These are phyloP conservation scores for Rhinoraja longicauda DNA, from an alignment of 2,797 vertebrate species.

Conservation along the genomic window DNA sequence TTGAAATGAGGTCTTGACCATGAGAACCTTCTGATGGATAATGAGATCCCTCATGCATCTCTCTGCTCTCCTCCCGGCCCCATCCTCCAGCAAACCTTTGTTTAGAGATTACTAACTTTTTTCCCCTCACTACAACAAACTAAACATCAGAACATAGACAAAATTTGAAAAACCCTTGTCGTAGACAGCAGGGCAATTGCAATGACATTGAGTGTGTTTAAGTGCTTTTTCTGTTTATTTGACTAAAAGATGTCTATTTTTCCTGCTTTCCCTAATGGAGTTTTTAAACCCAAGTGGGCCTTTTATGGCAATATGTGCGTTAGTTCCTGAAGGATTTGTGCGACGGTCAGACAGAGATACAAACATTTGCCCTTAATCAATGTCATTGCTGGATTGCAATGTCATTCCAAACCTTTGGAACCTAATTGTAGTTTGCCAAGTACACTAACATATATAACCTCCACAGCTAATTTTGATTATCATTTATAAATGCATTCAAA, in stretches of 20 bases:
- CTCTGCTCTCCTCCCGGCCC: neutral
- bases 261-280: conserved; percentile 47
- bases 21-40: neutral
- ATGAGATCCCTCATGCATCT: neutral
- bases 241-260: conserved; percentile 54
- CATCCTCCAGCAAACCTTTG: neutral
- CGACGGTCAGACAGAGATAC: conserved; percentile 55
- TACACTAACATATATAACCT: neutral
- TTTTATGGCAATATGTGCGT: conserved; percentile 49
- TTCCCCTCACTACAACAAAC: conserved; percentile 12
- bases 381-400: neutral
- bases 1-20: conserved; percentile 26
- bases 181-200: conserved; percentile 18
- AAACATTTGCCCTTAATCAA: conserved; percentile 42
- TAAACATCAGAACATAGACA: conserved; percentile 36
- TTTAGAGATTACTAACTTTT: conserved; percentile 5
- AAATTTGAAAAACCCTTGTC: conserved; percentile 13
- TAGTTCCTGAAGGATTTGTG: conserved; percentile 49
- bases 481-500: neutral
- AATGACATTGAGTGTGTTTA: conserved; percentile 47
- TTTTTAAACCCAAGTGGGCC: conserved; percentile 52
- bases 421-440: neutral
- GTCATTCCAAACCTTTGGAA: neutral
- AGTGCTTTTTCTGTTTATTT: conserved; percentile 62
- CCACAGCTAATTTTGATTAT: neutral